These are phyloP conservation scores for Leptodirus hochenwartii DNA, from an alignment of 2,888 invertebrate genomes.

Conservation along the genomic window DNA sequence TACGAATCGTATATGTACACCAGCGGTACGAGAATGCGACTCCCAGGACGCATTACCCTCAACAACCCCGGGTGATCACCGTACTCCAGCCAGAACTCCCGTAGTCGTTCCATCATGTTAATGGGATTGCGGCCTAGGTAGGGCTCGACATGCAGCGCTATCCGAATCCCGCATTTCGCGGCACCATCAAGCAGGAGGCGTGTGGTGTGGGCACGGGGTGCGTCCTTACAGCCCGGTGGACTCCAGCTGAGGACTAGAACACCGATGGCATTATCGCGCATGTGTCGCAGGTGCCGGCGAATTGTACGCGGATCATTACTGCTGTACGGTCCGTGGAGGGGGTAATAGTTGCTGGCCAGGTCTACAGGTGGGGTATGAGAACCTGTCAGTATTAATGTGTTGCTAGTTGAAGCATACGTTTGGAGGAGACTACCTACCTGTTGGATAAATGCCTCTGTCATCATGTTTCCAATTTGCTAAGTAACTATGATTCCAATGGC, in stretches of 20 bases:
- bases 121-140: conserved; percentile 31
- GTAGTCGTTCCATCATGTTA: conserved; percentile 27
- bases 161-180: conserved; percentile 27
- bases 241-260: conserved; percentile 36
- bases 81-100: conserved; percentile 28
- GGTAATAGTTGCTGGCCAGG: conserved; percentile 34
- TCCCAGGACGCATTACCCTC: conserved; percentile 22
- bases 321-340: conserved; percentile 33
- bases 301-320: conserved; percentile 29
- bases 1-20: conserved; percentile 45
- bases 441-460: conserved; percentile 26
- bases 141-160: conserved; percentile 38
- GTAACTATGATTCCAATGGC: conserved; percentile 23
- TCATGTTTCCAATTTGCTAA: conserved; percentile 22
- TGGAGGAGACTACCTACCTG: conserved; percentile 32
- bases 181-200: conserved; percentile 21
- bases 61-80: conserved; percentile 37
- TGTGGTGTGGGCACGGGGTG: conserved; percentile 17
- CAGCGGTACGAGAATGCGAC: conserved; percentile 27
- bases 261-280: conserved; percentile 28
- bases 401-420: too few species aligned
- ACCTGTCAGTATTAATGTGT: too few species aligned
- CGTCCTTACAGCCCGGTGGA: conserved; percentile 25
- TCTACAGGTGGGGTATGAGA: conserved; percentile 34
- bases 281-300: conserved; percentile 30